Evolutionary conservation across 2,113 vertebrate species (phyloP).

Genomic region (Plecturocebus donacophilus): DNA sequence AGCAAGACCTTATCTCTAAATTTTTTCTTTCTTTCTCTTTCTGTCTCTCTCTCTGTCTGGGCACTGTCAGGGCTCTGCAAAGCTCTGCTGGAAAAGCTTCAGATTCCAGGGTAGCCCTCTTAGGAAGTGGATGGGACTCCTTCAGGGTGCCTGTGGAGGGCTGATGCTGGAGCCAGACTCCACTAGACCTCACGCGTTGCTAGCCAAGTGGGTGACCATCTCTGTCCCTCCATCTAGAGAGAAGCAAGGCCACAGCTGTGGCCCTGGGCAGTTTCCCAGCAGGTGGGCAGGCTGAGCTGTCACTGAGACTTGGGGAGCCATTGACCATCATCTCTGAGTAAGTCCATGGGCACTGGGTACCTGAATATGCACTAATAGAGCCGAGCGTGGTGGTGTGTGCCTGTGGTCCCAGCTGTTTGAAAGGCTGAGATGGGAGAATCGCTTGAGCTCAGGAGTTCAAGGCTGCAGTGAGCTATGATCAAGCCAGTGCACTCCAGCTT

Average conservation of each 20-base stretch:
- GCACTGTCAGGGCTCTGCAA: neutral
- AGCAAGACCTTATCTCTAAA: too few relatives aligned
- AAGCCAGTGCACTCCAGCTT: too few relatives aligned
- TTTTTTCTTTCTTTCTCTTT: too few relatives aligned
- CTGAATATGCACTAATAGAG: neutral
- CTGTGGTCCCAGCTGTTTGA: too few relatives aligned
- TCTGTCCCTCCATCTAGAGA: slow-evolving; percentile 73
- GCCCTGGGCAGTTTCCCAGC: slow-evolving; percentile 88
- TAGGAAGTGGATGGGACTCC: neutral
- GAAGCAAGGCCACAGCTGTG: slow-evolving; percentile 76
- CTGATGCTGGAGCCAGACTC: neutral
- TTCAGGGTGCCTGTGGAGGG: neutral
- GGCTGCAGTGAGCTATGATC: too few relatives aligned
- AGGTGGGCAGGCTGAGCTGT: slow-evolving; percentile 23
- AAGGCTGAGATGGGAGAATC: too few relatives aligned
- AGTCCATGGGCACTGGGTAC: slow-evolving; percentile 54
- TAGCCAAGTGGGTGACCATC: neutral
- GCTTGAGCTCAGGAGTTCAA: too few relatives aligned
- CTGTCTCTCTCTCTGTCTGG: neutral
- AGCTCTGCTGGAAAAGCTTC: neutral
- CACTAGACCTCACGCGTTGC: neutral
- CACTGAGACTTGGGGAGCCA: slow-evolving; percentile 87
- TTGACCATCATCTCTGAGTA: slow-evolving; percentile 89
- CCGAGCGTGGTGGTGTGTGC: too few relatives aligned
- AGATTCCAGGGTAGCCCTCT: neutral